phyloP scores from a whole-genome alignment of 1,140 invertebrate species.

The Aleiodes sp. region DNA sequence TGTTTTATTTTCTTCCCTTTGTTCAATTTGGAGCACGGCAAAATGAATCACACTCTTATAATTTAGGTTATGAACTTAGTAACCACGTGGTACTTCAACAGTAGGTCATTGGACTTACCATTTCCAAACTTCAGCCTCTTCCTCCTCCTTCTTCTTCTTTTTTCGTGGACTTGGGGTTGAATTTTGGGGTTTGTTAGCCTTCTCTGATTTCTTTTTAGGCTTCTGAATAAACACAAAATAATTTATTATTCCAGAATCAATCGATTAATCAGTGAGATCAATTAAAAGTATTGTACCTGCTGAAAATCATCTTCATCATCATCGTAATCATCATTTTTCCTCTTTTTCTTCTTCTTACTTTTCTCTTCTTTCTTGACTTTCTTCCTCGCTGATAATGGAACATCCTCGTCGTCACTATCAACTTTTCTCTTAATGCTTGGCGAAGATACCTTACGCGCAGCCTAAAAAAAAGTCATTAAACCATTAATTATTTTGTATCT shows the following conservation, averaged over 20 bases:
- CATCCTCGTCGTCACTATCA: constrained; percentile 71
- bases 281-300: constrained; percentile 45
- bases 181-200: constrained; percentile 43
- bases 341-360: constrained; percentile 71
- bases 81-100: constrained; percentile 13
- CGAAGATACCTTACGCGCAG: constrained; percentile 45
- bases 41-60: background rate
- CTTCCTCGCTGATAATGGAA: constrained; percentile 75
- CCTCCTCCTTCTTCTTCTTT: constrained; percentile 84
- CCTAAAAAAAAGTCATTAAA: constrained; percentile 41
- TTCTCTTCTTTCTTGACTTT: constrained; percentile 76
- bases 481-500: background rate
- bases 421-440: constrained; percentile 61
- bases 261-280: background rate
- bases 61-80: constrained; percentile 7
- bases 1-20: too few relatives aligned
- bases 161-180: constrained; percentile 60
- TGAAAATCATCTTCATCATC: constrained; percentile 70
- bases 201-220: constrained; percentile 52
- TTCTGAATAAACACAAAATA: constrained; percentile 41
- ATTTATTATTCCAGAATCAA: background rate
- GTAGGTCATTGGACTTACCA: constrained; percentile 71
- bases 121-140: constrained; percentile 87
- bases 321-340: constrained; percentile 69
- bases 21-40: too few relatives aligned